Conservation (phyloP, 2,888 invertebrate species). For the Eupithecia dodoneata region DNA sequence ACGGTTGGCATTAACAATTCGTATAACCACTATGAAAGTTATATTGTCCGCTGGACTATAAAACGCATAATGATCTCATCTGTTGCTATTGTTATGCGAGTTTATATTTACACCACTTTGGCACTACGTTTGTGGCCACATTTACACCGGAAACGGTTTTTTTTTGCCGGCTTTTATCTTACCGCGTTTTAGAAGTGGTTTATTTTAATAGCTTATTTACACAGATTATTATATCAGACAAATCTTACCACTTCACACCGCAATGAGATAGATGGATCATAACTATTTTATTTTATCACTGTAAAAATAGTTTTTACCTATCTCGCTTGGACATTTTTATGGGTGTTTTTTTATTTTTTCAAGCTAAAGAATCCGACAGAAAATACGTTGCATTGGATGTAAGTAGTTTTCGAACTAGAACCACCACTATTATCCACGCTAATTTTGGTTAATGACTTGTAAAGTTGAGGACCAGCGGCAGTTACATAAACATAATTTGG, state of each 20-base stretch:
- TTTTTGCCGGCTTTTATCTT: not conserved
- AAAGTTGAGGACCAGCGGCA: not conserved
- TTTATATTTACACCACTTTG: conserved; percentile 34
- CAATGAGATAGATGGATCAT: not conserved
- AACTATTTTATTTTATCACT: not conserved
- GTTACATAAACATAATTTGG: too few relatives aligned
- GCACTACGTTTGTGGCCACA: conserved; percentile 22
- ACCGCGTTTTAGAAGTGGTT: not conserved
- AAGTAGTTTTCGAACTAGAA: not conserved
- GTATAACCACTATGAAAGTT: conserved; percentile 23
- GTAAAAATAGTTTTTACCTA: not conserved
- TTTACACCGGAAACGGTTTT: conserved; percentile 23
- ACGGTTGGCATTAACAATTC: conserved; percentile 24
- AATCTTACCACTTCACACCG: not conserved
- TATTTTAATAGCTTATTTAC: not conserved
- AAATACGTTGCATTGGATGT: not conserved
- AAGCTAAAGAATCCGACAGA: not conserved
- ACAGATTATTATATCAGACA: not conserved
- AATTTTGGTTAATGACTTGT: not conserved
- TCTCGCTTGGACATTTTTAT: not conserved
- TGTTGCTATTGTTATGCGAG: conserved; percentile 32
- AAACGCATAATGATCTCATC: conserved; percentile 36
- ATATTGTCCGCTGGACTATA: conserved; percentile 31
- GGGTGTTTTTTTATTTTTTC: not conserved
- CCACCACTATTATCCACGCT: too few relatives aligned